Evolutionary conservation across 2,797 vertebrate species (phyloP).

Genomic region (Urosaurus nigricauda): DNA sequence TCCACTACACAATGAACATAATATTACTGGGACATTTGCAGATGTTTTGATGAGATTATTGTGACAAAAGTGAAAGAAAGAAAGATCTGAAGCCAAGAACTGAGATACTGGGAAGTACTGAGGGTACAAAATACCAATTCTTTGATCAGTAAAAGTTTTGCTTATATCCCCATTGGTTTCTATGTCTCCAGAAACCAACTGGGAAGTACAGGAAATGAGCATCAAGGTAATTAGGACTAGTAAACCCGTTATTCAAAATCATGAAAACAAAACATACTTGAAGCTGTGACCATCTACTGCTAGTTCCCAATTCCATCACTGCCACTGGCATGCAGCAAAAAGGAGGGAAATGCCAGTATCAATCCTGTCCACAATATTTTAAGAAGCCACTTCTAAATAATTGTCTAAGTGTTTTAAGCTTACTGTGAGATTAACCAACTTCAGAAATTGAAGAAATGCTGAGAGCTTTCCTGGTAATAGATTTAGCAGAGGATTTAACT

Average conservation of each 20-base stretch:
- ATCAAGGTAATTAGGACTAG: not conserved
- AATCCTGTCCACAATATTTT: slow-evolving; percentile 10
- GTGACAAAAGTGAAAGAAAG: too few species aligned
- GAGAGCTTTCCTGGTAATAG: slow-evolving; percentile 14
- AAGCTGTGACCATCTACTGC: not conserved
- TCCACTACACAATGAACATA: too few species aligned
- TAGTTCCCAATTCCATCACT: not conserved
- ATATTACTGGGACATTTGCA: too few species aligned
- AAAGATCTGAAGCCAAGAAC: too few species aligned
- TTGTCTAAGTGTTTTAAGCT: not conserved
- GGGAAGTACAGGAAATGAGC: not conserved
- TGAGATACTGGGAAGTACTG: too few species aligned
- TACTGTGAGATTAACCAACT: slow-evolving; percentile 16
- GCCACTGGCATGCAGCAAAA: not conserved
- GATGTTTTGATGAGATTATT: too few species aligned
- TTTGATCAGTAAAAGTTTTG: too few species aligned
- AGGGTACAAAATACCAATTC: not conserved
- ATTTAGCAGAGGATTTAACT: not conserved
- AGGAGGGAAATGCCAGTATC: not conserved
- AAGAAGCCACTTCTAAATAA: slow-evolving; percentile 43
- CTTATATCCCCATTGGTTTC: not conserved
- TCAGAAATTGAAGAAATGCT: not conserved
- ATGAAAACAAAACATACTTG: not conserved
- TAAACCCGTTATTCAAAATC: not conserved
- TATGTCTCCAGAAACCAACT: not conserved